phyloP scores from a whole-genome alignment of 2,113 vertebrate genomes.

The Genyomyrus donnyi region DNA sequence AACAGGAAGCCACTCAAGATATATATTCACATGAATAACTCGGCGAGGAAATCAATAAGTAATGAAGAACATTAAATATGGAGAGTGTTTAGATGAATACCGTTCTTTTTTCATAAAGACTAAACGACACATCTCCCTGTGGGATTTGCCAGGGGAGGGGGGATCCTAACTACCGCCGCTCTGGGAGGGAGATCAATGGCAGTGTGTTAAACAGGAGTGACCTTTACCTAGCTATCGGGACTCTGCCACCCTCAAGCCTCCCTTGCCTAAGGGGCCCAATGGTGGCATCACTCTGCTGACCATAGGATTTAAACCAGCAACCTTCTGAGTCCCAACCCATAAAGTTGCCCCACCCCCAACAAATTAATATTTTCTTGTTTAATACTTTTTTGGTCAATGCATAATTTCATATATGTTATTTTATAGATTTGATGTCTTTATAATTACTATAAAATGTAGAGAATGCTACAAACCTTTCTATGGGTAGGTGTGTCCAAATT shows the following conservation, averaged over 20 bases:
- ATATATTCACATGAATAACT: slow-evolving; percentile 19
- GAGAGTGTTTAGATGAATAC: not conserved
- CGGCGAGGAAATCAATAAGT: slow-evolving; percentile 5
- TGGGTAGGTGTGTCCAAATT: not conserved
- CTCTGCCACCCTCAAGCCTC: not conserved
- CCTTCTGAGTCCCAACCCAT: not conserved
- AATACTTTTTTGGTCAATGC: not conserved
- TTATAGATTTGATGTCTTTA: no score
- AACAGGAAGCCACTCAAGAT: slow-evolving; percentile 9
- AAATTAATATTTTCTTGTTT: not conserved
- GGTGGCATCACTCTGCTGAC: not conserved
- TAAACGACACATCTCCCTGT: not conserved
- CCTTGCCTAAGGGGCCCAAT: not conserved
- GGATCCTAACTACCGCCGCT: not conserved
- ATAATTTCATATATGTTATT: not conserved
- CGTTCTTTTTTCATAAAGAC: not conserved
- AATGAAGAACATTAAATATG: slow-evolving; percentile 21
- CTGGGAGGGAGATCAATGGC: not conserved
- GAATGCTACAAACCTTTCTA: not conserved
- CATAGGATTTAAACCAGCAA: not conserved
- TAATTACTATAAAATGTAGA: not conserved
- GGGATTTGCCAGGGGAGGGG: not conserved
- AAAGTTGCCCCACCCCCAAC: not conserved
- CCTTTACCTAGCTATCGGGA: not conserved
- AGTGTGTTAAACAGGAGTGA: not conserved